These are phyloP conservation scores for Acromyrmex echinatior DNA, from an alignment of 1,140 invertebrate species.

Conservation along the genomic window DNA sequence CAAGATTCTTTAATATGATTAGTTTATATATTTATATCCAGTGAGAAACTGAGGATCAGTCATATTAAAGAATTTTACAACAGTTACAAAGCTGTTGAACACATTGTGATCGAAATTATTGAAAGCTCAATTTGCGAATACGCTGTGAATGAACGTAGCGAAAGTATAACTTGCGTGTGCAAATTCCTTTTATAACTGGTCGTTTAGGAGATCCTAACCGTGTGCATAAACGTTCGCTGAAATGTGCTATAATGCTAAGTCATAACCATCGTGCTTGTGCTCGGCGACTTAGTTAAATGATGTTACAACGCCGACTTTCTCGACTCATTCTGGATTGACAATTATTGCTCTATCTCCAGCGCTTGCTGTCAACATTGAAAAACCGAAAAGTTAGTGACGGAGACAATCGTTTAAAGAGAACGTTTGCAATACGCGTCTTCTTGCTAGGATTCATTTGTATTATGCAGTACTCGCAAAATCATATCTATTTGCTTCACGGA, in stretches of 20 bases:
- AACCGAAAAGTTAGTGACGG: neutral
- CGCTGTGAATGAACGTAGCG: neutral
- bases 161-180: neutral
- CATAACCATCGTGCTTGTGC: conserved; percentile 6
- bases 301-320: neutral
- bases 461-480: neutral
- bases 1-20: no score
- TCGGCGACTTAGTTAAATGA: conserved; percentile 16
- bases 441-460: conserved; percentile 9
- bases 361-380: neutral
- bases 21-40: no score
- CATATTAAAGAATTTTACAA: no score
- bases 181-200: conserved; percentile 9
- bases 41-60: no score
- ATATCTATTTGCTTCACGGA: neutral
- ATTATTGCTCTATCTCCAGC: conserved; percentile 8
- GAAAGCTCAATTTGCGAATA: neutral
- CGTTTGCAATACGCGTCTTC: neutral
- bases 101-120: neutral
- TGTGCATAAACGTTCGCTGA: conserved; percentile 19
- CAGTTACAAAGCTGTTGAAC: no score
- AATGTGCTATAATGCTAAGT: neutral
- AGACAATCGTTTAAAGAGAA: neutral
- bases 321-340: neutral
- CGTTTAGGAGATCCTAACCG: neutral